Percentiles rank a stretch among this genome's conserved stretches.
phyloP scores from a whole-genome alignment of 2,113 vertebrate species.

The Brachypteracias leptosomus region DNA sequence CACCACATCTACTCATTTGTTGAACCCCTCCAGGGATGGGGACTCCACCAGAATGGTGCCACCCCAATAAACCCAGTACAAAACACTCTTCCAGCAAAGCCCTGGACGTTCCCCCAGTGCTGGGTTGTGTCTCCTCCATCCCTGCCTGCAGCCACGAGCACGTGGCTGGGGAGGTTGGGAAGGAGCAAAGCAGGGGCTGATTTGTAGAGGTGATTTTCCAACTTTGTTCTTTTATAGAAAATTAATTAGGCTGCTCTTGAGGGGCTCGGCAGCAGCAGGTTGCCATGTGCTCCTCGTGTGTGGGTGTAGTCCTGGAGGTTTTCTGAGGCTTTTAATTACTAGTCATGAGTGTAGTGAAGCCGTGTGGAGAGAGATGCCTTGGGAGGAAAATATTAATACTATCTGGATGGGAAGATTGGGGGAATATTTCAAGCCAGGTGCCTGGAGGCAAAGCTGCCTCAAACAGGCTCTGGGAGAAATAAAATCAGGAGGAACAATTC shows the following conservation, averaged over 20 bases:
- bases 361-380: background rate
- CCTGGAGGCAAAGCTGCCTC: background rate
- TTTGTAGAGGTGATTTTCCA: background rate
- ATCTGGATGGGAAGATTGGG: background rate
- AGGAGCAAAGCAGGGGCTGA: background rate
- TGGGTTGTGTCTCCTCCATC: accelerated
- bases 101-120: accelerated
- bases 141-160: accelerated
- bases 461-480: background rate
- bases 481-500: background rate
- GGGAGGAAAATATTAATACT: background rate
- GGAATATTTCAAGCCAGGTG: background rate
- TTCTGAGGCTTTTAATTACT: slow-evolving; percentile 22
- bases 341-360: background rate
- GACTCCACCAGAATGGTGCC: too few relatives aligned
- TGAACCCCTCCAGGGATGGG: too few relatives aligned
- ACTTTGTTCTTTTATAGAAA: background rate
- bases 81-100: background rate
- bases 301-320: slow-evolving; percentile 52
- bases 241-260: slow-evolving; percentile 26
- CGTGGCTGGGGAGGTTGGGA: background rate
- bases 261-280: slow-evolving; percentile 32
- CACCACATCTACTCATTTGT: too few relatives aligned
- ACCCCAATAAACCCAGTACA: accelerated
- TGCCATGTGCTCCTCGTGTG: slow-evolving; percentile 21